These are phyloP conservation scores for Microtus oregoni DNA, from an alignment of 2,113 vertebrate genomes.

Conservation along the genomic window DNA sequence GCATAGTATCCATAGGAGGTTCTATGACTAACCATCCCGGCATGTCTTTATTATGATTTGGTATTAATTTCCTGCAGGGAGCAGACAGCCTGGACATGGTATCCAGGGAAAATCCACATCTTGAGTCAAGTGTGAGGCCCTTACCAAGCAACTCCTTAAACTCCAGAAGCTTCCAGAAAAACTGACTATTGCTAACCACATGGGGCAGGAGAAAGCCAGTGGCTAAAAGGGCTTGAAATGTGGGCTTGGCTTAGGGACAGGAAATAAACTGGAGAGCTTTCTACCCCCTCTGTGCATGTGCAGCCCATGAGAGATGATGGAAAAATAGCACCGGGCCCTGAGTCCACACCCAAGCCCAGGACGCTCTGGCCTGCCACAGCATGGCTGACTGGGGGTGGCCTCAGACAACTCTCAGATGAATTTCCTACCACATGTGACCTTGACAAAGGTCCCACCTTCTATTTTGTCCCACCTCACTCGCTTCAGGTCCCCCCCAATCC, in stretches of 20 bases:
- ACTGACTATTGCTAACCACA: accelerated
- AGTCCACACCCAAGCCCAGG: neutral
- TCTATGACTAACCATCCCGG: neutral
- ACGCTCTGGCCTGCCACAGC: neutral
- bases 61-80: neutral
- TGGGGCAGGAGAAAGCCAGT: neutral
- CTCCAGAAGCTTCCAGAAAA: no score
- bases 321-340: no score
- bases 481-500: accelerated
- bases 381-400: neutral
- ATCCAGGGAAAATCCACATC: neutral
- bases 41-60: neutral
- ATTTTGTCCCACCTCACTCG: accelerated
- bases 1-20: neutral
- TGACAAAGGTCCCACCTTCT: neutral
- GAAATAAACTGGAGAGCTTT: neutral
- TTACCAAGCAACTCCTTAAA: no score
- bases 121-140: neutral
- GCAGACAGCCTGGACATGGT: neutral
- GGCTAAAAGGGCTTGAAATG: accelerated
- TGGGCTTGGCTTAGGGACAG: neutral
- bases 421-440: neutral
- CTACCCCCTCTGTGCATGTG: accelerated
- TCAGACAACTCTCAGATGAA: neutral
- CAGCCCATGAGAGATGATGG: no score